Evolutionary conservation across 2,113 vertebrate genomes (phyloP), one percentile per base, ranked within the genome.

Genomic region (Corythornis madagascariensis): DNA sequence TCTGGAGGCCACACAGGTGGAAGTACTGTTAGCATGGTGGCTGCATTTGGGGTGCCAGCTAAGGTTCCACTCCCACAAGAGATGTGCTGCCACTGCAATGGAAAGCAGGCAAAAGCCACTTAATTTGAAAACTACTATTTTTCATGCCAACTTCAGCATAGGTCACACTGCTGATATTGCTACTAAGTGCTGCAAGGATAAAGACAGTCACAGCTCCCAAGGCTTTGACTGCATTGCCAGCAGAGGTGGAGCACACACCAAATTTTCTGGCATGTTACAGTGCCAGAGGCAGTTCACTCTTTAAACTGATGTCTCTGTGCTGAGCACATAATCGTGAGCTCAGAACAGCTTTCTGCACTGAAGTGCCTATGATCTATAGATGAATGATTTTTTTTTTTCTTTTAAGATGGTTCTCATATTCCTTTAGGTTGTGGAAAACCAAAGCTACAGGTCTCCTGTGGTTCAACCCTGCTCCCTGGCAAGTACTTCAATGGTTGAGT

Each of bases 21-120:
- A 13, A 53, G 13, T 2, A 1, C 40, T 55, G 40, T 52, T 10
- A 61, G 47, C 1, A 0, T 9, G 11, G 33, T 26, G 53, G 35
- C 35, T 40, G 64, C 18, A 52, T 42, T 74, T 8, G 8, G 43
- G 78, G 13, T 25, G 65, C 18, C 9, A 1, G 25, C 43, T 24
- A 21, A 79, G 29, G 28, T 19, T 72, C 24, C 8, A 1, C 4
- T 86, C 65, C 47, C 65, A 31, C n/a, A 6, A 10, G 8, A 14
- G 8, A 70, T 2, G 0, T 1, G 0, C 56, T 35, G n/a, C 43
- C 2, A 7, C 56, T 70, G 28, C 33, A 26, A 48, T 5, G 16
- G 13, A 65, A 64, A 75, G 35, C n/a, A 65, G 20, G 29, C 20
- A 50, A 85, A 57, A 75, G 35, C 11, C 50, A 9, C 38, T 48